phyloP scores from a whole-genome alignment of 1,140 invertebrate species.

The Neomicropteryx cornuta region DNA sequence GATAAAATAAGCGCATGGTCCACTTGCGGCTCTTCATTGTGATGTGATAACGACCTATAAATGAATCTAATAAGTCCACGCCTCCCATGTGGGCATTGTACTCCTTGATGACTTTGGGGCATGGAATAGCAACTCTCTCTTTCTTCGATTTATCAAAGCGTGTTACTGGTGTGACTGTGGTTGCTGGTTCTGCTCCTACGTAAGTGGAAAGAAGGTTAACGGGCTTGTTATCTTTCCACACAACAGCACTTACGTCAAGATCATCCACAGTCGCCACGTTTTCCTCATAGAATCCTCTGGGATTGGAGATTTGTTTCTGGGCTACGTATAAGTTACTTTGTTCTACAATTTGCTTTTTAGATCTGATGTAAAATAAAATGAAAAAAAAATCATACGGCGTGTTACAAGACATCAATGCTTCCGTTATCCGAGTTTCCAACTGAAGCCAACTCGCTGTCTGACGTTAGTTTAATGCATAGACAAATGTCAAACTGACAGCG shows the following conservation, averaged over 20 bases:
- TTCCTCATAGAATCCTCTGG: constrained; percentile 1
- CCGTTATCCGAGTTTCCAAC: constrained; percentile 12
- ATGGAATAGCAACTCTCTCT: constrained; percentile 25
- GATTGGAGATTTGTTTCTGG: constrained; percentile 4
- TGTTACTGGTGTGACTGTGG: constrained; percentile 2
- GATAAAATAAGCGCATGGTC: constrained; percentile 30
- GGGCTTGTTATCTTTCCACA: constrained; percentile 18
- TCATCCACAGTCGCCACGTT: constrained; percentile 2
- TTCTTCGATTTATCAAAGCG: constrained; percentile 17
- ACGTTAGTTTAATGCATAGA: too few relatives aligned
- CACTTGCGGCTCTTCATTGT: constrained; percentile 29
- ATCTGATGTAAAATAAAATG: constrained; percentile 7
- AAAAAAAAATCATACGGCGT: constrained; percentile 5
- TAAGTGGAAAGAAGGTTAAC: constrained; percentile 21
- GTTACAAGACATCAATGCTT: constrained; percentile 13
- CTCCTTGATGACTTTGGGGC: constrained; percentile 31
- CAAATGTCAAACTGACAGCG: too few relatives aligned
- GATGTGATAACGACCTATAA: constrained; percentile 29
- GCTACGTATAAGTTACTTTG: constrained; percentile 5
- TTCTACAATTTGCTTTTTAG: constrained; percentile 7
- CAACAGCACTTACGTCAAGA: constrained; percentile 4
- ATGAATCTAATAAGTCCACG: constrained; percentile 30
- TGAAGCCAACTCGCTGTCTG: too few relatives aligned
- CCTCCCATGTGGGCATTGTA: constrained; percentile 40
- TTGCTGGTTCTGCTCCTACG: constrained; percentile 13